A percentile compares a stretch with the other conserved stretches of the same genome.
Evolutionary conservation across 2,888 invertebrate species (phyloP).

Genomic region (Caenorhabditis zanzibari): DNA sequence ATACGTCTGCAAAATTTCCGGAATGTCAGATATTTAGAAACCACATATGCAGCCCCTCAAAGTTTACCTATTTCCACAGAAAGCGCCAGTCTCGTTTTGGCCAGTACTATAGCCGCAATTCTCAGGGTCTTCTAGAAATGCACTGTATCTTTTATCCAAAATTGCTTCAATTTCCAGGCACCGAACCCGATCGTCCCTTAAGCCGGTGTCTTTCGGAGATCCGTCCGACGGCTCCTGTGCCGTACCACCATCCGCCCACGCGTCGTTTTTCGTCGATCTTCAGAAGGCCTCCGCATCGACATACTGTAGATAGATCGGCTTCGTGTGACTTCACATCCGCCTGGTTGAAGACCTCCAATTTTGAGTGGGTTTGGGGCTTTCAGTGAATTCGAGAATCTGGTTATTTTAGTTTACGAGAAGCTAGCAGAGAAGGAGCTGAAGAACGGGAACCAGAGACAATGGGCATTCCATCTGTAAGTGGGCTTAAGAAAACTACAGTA

Average conservation of each 20-base stretch:
- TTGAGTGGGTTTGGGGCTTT: constrained; percentile 73
- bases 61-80: too few species aligned
- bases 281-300: constrained; percentile 32
- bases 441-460: constrained; percentile 25
- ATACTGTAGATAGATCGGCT: constrained; percentile 12
- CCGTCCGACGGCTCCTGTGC: constrained; percentile 41
- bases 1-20: too few species aligned
- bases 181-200: constrained; percentile 59
- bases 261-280: constrained; percentile 60
- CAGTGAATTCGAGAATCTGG: too few species aligned
- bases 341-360: constrained; percentile 71
- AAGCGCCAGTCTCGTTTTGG: too few species aligned
- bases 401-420: constrained; percentile 46
- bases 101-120: too few species aligned
- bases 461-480: constrained; percentile 32
- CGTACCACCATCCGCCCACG: constrained; percentile 18
- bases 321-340: constrained; percentile 67
- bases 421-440: background rate
- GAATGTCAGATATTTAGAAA: too few species aligned
- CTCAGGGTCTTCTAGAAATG: background rate
- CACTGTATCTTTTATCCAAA: background rate
- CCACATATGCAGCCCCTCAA: too few species aligned
- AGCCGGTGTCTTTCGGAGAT: constrained; percentile 68
- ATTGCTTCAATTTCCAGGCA: background rate
- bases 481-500: background rate